These are phyloP conservation scores for Hipposideros larvatus DNA, from an alignment of 2,797 vertebrate species.

Conservation along the genomic window DNA sequence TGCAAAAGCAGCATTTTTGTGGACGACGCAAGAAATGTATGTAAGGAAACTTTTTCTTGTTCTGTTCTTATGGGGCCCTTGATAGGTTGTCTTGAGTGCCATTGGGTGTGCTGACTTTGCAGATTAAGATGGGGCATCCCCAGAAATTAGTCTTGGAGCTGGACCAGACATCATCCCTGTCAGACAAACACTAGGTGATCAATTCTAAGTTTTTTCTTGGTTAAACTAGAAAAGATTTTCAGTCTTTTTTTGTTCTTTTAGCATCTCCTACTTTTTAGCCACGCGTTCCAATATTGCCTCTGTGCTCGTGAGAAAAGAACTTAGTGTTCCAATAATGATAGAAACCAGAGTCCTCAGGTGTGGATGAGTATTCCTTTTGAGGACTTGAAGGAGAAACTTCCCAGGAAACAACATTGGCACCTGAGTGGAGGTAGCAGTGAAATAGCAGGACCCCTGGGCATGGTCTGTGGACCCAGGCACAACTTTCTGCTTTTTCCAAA, in stretches of 20 bases:
- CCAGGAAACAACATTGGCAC: neutral
- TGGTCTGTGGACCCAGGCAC: neutral
- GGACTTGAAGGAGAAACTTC: neutral
- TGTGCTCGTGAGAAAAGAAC: neutral
- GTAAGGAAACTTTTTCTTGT: slow-evolving; percentile 95
- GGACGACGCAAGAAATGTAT: slow-evolving; percentile 99
- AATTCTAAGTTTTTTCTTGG: neutral
- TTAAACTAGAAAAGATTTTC: neutral
- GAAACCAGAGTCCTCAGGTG: neutral
- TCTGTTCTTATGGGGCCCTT: slow-evolving; percentile 68
- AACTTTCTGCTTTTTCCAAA: neutral
- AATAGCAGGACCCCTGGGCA: neutral
- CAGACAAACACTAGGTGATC: too few relatives aligned
- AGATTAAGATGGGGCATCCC: neutral
- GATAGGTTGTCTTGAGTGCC: neutral
- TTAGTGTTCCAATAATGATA: neutral
- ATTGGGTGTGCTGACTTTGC: neutral
- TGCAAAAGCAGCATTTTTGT: slow-evolving; percentile 96
- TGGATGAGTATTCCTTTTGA: neutral
- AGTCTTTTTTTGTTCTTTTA: neutral
- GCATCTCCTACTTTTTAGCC: neutral
- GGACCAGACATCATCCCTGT: neutral
- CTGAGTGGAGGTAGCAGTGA: neutral
- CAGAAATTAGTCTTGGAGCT: neutral
- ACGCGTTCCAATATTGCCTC: neutral